Percentiles rank a stretch among this genome's conserved stretches.
These are phyloP conservation scores for Tachina grossa DNA, from an alignment of 2,888 invertebrate species.

Conservation along the genomic window DNA sequence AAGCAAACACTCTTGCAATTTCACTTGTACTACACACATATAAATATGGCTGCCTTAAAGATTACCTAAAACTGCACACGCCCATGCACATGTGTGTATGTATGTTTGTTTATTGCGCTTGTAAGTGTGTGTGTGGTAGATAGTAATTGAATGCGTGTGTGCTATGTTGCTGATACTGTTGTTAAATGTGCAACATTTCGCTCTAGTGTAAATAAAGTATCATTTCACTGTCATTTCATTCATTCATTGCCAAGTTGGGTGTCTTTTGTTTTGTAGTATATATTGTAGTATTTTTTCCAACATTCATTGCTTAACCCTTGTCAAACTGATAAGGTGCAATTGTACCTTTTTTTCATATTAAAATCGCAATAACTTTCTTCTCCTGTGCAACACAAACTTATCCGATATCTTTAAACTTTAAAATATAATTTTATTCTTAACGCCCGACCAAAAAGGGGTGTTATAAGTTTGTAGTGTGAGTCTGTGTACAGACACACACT, in stretches of 20 bases:
- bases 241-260: slow-evolving; percentile 49
- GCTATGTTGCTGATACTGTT: slow-evolving; percentile 61
- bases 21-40: background rate
- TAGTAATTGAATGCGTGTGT: slow-evolving; percentile 23
- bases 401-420: no score
- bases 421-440: no score
- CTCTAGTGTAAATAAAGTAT: slow-evolving; percentile 79
- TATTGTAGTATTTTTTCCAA: background rate
- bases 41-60: background rate
- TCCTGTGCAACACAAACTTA: no score
- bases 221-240: slow-evolving; percentile 69
- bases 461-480: no score
- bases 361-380: no score
- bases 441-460: no score
- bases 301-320: slow-evolving; percentile 2
- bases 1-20: background rate
- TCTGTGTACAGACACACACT: no score
- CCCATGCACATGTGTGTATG: background rate
- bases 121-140: background rate
- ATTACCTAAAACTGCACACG: background rate
- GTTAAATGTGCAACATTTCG: slow-evolving; percentile 79
- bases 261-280: slow-evolving; percentile 26
- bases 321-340: no score
- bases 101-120: background rate
- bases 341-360: no score